These are phyloP conservation scores for Emydura subglobosa DNA, from an alignment of 2,113 vertebrate genomes.

Conservation along the genomic window DNA sequence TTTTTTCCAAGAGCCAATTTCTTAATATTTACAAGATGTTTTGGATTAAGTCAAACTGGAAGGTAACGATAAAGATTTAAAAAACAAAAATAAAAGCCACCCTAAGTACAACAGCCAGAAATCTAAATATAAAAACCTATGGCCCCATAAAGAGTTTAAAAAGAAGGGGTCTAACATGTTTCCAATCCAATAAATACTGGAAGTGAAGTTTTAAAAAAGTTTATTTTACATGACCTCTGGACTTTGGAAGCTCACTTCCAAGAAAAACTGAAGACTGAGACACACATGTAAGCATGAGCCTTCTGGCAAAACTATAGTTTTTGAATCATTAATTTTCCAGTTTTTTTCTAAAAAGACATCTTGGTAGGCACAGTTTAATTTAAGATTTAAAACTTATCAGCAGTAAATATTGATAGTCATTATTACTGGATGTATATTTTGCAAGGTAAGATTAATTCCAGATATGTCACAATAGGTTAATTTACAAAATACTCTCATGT, in stretches of 20 bases:
- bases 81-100: conserved; percentile 24
- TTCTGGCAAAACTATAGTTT: conserved; percentile 76
- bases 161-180: conserved; percentile 56
- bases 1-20: conserved; percentile 50
- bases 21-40: conserved; percentile 62
- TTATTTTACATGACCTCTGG: conserved; percentile 57
- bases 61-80: conserved; percentile 57
- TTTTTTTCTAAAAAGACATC: conserved; percentile 71
- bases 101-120: conserved; percentile 64
- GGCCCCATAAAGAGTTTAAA: conserved; percentile 58
- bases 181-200: conserved; percentile 72
- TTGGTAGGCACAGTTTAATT: conserved; percentile 73
- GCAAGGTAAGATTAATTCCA: conserved; percentile 27
- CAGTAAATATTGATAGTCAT: conserved; percentile 56
- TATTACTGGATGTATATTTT: conserved; percentile 49
- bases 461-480: not conserved
- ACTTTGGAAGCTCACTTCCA: conserved; percentile 74
- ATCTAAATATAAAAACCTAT: conserved; percentile 68
- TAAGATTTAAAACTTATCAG: conserved; percentile 69
- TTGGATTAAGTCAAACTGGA: conserved; percentile 61
- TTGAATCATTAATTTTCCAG: conserved; percentile 72
- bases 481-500: conserved; percentile 14
- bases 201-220: conserved; percentile 56
- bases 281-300: conserved; percentile 72
- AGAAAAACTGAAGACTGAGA: conserved; percentile 78